A percentile compares a stretch with the other conserved stretches of the same genome.
Conservation (phyloP, 2,888 invertebrate genomes). For the Drosophila greeni region DNA sequence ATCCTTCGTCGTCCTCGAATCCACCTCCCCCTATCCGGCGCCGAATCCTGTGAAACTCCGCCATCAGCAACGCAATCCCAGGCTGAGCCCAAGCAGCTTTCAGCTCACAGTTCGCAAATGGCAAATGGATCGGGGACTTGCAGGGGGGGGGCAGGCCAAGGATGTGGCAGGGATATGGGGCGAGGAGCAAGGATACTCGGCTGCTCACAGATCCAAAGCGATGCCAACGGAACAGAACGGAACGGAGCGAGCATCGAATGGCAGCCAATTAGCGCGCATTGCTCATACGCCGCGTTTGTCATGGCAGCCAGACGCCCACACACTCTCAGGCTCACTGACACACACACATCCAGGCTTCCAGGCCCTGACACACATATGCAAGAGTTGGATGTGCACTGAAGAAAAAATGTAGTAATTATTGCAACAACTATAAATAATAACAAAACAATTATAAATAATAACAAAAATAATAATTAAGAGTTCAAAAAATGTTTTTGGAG, state of each 20-base stretch:
- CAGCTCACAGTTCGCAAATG: slow-evolving; percentile 39
- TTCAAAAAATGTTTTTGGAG: too few relatives aligned
- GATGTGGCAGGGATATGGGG: slow-evolving; percentile 8
- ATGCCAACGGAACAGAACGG: slow-evolving; percentile 33
- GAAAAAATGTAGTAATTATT: not conserved
- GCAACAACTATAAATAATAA: not conserved
- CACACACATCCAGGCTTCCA: slow-evolving; percentile 10
- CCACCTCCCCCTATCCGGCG: not conserved
- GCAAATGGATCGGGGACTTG: slow-evolving; percentile 37
- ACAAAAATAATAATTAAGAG: too few relatives aligned
- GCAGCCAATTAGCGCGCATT: slow-evolving; percentile 73
- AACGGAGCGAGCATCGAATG: slow-evolving; percentile 56
- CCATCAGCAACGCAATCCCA: slow-evolving; percentile 28
- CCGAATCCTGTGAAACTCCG: slow-evolving; percentile 28
- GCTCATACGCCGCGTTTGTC: slow-evolving; percentile 75
- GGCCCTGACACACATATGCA: slow-evolving; percentile 23
- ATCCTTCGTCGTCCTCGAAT: not conserved
- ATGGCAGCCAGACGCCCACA: slow-evolving; percentile 53
- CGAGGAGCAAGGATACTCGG: slow-evolving; percentile 26
- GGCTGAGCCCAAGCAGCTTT: slow-evolving; percentile 45
- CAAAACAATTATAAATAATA: not conserved
- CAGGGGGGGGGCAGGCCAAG: not conserved
- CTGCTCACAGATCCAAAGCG: slow-evolving; percentile 43
- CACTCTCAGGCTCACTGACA: slow-evolving; percentile 14
- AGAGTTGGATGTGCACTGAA: slow-evolving; percentile 1